Conservation (phyloP, 2,888 invertebrate species). For the Pollenia labialis region DNA sequence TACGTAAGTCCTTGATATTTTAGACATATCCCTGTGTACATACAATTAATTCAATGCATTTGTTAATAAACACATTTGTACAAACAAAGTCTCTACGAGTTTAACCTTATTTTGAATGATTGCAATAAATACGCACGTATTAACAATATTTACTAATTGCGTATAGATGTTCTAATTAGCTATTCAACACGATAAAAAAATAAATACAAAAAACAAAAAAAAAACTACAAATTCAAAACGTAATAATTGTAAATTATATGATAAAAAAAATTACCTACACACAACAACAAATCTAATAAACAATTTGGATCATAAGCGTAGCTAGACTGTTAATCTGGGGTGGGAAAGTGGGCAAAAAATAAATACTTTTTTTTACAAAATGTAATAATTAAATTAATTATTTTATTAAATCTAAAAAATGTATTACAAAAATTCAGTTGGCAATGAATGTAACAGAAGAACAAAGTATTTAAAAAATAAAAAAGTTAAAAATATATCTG, state of each 20-base stretch:
- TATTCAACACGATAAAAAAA: slow-evolving; percentile 40
- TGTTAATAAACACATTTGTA: not conserved
- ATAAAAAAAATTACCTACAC: not conserved
- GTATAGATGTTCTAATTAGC: slow-evolving; percentile 70
- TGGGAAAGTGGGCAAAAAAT: too few relatives aligned
- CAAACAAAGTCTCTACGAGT: not conserved
- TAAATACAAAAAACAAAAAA: not conserved
- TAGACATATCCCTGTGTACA: not conserved
- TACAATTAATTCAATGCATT: not conserved
- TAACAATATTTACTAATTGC: slow-evolving; percentile 71
- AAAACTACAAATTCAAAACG: slow-evolving; percentile 16
- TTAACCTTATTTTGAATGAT: slow-evolving; percentile 37
- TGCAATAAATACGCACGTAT: slow-evolving; percentile 58
- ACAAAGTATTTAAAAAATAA: too few relatives aligned
- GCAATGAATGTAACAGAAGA: too few relatives aligned
- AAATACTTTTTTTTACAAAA: too few relatives aligned
- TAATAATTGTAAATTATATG: not conserved
- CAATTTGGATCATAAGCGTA: too few relatives aligned
- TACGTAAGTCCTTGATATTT: too few relatives aligned
- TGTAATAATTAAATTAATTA: too few relatives aligned
- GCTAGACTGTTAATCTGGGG: too few relatives aligned
- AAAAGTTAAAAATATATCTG: too few relatives aligned
- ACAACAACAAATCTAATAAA: too few relatives aligned
- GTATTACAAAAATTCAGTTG: too few relatives aligned
- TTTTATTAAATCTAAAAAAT: too few relatives aligned